phyloP scores from a whole-genome alignment of 1,140 invertebrate genomes.

The Andrena cerasifolii region DNA sequence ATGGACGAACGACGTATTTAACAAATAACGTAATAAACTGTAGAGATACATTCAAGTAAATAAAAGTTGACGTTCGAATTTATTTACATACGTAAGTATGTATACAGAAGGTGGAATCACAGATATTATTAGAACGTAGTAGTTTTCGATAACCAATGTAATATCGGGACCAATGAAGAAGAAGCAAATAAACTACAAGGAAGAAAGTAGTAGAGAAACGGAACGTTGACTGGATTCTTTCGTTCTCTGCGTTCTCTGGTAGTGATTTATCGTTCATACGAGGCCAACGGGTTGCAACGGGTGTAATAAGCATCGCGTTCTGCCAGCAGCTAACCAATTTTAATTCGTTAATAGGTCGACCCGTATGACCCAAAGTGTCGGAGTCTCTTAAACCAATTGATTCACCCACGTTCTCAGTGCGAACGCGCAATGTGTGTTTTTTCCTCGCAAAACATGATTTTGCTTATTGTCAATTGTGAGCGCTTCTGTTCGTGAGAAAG shows the following conservation, averaged over 20 bases:
- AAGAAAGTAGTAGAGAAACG: background rate
- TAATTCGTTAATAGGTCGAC: conserved; percentile 60
- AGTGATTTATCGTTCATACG: conserved; percentile 53
- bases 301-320: conserved; percentile 51
- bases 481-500: conserved; percentile 15
- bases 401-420: conserved; percentile 29
- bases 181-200: background rate
- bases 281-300: background rate
- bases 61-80: background rate
- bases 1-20: no score
- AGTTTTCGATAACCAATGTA: background rate
- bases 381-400: conserved; percentile 61
- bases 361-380: conserved; percentile 51
- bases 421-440: conserved; percentile 15
- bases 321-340: conserved; percentile 52
- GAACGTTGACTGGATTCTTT: background rate
- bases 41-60: no score
- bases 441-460: conserved; percentile 1
- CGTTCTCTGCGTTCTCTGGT: no score
- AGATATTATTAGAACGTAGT: background rate
- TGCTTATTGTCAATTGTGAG: conserved; percentile 22
- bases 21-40: no score
- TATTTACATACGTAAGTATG: no score
- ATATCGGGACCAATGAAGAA: background rate
- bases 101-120: background rate